Evolutionary conservation across 2,113 vertebrate species (phyloP), one percentile per base, ranked within the genome.

Genomic region (Chamaea fasciata): DNA sequence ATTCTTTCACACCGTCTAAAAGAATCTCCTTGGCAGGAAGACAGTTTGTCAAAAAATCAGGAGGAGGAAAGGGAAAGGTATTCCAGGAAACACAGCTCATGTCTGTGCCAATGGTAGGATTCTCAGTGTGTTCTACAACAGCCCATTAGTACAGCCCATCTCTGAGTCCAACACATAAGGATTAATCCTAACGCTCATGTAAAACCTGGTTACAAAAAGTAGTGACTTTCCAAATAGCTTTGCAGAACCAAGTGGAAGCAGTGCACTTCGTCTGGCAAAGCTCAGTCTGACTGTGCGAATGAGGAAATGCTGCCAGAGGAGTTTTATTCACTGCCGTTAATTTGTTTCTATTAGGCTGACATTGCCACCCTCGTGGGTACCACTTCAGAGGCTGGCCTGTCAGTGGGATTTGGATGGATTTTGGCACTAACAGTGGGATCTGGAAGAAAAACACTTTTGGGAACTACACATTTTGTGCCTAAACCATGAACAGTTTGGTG

Each of bases 1-100:
- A 62, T 92, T 91, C 74, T 89, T 91, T 91, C 78, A 92, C 81
- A 79, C 21, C 10, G 1, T 70, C 80, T 63, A 73, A 70, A 95
- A 49, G 63, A 79, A 76, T 85, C 62, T 95, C 18, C 70, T 91
- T 94, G 89, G 91, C 84, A 92, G 59, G 22, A 91, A 41, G 24
- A 94, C 46, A 77, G 53, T 53, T 78, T 87, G 41, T 79, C 0
- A 1, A 62, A 94, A 91, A 93, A 55, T 23, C 7, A 23, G 75
- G 84, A 88, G 64, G 53, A 79, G 68, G 67, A 83, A 82, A 93
- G 67, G 55, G 39, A 83, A 90, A 93, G 87, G 77, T 94, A 69
- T 60, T 57, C 52, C 77, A 76, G 87, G 87, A 96, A 87, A 71
- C 22, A 67, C 41, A 59, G 59, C 63, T 59, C 5, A 0, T 30